A percentile compares a stretch with the other conserved stretches of the same genome.
phyloP scores from a whole-genome alignment of 2,113 vertebrate genomes.

The Bettongia penicillata region DNA sequence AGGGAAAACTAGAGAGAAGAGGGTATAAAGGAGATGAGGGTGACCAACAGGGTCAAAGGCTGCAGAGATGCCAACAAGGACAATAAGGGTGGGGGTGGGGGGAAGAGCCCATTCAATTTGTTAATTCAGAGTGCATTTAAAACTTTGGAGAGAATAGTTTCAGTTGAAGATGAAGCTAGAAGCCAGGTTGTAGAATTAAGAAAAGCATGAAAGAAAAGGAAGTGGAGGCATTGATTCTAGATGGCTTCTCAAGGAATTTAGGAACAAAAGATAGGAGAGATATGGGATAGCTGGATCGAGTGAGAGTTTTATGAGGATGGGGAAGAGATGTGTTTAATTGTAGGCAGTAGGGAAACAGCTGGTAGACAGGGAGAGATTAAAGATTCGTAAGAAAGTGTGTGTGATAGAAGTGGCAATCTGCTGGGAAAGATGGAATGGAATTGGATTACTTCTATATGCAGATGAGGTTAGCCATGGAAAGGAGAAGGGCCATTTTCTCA shows the following conservation, averaged over 20 bases:
- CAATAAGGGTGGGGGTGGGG: too few species aligned
- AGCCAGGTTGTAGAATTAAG: background rate
- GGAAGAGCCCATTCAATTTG: too few species aligned
- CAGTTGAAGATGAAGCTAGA: too few species aligned
- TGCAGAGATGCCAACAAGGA: too few species aligned
- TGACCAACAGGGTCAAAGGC: too few species aligned
- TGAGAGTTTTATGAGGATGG: background rate
- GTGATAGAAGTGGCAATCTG: background rate
- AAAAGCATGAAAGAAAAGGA: background rate
- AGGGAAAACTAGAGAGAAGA: too few species aligned
- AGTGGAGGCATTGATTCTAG: background rate
- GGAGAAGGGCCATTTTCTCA: background rate
- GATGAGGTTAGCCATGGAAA: background rate
- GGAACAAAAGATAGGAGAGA: background rate
- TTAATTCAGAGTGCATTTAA: too few species aligned
- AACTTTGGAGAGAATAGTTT: too few species aligned
- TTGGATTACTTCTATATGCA: background rate
- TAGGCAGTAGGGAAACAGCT: background rate
- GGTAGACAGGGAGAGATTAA: background rate
- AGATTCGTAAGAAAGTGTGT: background rate
- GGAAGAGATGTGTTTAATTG: background rate
- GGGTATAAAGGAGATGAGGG: too few species aligned
- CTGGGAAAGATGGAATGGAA: background rate
- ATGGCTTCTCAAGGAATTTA: background rate
- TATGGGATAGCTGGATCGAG: background rate